Evolutionary conservation across 2,888 invertebrate genomes (phyloP).

Genomic region (Vanessa cardui): DNA sequence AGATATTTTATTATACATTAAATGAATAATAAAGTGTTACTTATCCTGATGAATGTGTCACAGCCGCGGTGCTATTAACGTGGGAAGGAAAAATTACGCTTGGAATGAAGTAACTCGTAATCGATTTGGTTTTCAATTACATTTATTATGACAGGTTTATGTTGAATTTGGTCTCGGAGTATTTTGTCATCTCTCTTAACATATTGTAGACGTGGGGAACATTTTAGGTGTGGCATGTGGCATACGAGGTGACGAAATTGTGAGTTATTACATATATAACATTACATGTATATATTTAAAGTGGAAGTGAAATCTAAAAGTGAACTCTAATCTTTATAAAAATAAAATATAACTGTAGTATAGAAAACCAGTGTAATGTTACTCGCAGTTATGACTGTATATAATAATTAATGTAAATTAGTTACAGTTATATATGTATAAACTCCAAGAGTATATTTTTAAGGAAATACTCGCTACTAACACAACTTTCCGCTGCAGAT

Average conservation of each 20-base stretch:
- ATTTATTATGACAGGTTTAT: too few relatives aligned
- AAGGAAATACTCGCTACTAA: background rate
- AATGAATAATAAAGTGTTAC: constrained; percentile 6
- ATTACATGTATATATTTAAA: background rate
- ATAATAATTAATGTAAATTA: too few relatives aligned
- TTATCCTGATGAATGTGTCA: constrained; percentile 6
- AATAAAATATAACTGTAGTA: background rate
- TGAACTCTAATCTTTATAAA: background rate
- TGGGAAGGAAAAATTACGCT: background rate
- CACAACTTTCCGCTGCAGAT: background rate
- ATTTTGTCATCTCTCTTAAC: too few relatives aligned
- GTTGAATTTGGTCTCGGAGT: too few relatives aligned
- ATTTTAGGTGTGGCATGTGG: too few relatives aligned
- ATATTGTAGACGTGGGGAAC: too few relatives aligned
- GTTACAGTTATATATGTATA: too few relatives aligned
- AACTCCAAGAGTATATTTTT: background rate
- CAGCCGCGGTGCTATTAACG: background rate
- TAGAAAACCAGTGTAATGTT: background rate
- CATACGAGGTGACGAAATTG: too few relatives aligned
- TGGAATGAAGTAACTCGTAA: too few relatives aligned
- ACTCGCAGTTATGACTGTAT: background rate
- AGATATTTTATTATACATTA: constrained; percentile 18
- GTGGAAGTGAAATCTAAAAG: background rate
- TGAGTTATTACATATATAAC: too few relatives aligned
- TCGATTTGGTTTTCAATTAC: too few relatives aligned